Percentiles rank a stretch among this genome's conserved stretches.
Conservation (phyloP, 2,113 vertebrate species). For the Glaucomys volans region DNA sequence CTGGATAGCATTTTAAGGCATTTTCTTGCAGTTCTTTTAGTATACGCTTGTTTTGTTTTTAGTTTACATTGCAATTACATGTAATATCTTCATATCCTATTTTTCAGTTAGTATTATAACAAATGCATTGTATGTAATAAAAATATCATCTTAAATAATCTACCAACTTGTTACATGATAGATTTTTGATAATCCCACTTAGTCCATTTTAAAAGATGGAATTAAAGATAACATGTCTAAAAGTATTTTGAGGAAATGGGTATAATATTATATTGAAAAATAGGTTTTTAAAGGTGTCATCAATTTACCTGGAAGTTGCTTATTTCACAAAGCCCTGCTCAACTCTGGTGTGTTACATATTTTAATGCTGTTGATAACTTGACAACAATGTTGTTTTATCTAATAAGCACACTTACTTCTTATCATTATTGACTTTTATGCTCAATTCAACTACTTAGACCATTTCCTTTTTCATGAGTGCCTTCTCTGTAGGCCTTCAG, state of each 20-base stretch:
- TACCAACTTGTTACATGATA: not conserved
- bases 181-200: not conserved
- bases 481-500: not conserved
- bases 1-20: not conserved
- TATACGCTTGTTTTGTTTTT: not conserved
- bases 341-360: not conserved
- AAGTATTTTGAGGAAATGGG: not conserved
- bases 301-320: not conserved
- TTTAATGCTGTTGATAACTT: constrained; percentile 19
- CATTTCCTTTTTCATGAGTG: not conserved
- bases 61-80: not conserved
- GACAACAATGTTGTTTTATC: not conserved
- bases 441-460: not conserved
- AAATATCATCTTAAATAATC: constrained; percentile 16
- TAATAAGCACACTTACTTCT: not conserved
- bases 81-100: not conserved
- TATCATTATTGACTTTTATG: not conserved
- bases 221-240: not conserved
- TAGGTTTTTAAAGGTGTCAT: constrained; percentile 7
- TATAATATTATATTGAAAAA: not conserved
- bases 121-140: not conserved
- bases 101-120: not conserved
- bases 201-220: not conserved
- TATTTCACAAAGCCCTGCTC: not conserved
- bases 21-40: not conserved